Percentiles rank a stretch among this genome's conserved stretches.
phyloP scores from a whole-genome alignment of 2,888 invertebrate genomes.

The Dryococelus australis region DNA sequence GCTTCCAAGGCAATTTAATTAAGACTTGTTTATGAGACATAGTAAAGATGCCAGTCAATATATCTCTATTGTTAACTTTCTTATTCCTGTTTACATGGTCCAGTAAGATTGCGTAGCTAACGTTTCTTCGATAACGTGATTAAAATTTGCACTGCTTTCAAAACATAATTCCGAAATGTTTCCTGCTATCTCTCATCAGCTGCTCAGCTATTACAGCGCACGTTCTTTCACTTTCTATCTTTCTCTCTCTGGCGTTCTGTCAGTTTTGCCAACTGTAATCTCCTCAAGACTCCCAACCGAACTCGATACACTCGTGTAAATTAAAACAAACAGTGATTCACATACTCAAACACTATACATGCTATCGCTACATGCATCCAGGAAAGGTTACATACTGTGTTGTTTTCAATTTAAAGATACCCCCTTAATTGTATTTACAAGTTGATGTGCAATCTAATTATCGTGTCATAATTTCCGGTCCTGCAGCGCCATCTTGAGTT shows the following conservation, averaged over 20 bases:
- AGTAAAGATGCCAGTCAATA: background rate
- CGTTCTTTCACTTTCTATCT: background rate
- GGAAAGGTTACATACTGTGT: too few relatives aligned
- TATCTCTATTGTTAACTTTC: background rate
- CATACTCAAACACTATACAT: background rate
- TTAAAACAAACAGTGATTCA: background rate
- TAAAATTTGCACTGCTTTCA: background rate
- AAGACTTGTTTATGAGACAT: background rate
- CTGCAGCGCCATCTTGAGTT: too few relatives aligned
- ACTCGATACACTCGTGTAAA: background rate
- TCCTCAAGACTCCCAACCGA: background rate
- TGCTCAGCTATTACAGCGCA: background rate
- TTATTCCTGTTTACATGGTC: background rate
- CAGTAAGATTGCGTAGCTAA: background rate
- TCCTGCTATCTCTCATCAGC: background rate
- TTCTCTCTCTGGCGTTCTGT: background rate
- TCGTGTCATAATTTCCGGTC: too few relatives aligned
- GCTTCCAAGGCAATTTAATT: too few relatives aligned
- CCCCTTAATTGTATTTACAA: too few relatives aligned
- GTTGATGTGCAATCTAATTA: too few relatives aligned
- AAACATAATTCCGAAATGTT: background rate
- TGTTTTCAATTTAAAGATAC: too few relatives aligned
- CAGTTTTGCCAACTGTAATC: background rate
- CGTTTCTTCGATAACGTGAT: background rate
- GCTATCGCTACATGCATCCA: background rate